Evolutionary conservation across 2,797 vertebrate genomes (phyloP), one percentile per base, ranked within the genome.

Genomic region (Galagoides demidoff): DNA sequence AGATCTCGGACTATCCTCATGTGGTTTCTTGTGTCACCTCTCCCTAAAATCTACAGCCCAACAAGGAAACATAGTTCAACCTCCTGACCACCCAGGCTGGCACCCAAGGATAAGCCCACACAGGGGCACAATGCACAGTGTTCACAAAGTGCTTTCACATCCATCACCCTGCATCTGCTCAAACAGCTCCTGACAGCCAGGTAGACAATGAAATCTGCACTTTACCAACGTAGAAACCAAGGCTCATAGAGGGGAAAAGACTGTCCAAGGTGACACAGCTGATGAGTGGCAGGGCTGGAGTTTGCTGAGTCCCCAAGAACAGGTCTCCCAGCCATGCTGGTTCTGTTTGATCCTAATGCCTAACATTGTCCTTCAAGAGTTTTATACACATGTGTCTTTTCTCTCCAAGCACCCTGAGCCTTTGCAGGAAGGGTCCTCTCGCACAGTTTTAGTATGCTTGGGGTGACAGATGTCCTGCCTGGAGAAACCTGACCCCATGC

Each of bases 241-340:
- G 83, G 68, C 25, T n/a, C 49, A 81, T 13, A 89, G 34, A 83
- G 55, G 17, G 49, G 14, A 93, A 52, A 39, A 57, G 45, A 73
- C 0, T 68, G 37, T 85, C 52, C 61, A 83, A 59, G 83, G 39
- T 43, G 85, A 45, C 37, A 90, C 0, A 81, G 43, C 23, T 34
- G 19, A 27, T 57, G 34, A 66, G 52, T 49, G 45, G 43, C n/a
- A 43, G 71, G 68, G 31, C 27, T 63, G 52, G 34, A 25, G 29
- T 45, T 85, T 90, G 37, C 22, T 63, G 64, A 92, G 49, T 29
- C 37, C 89, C 59, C 29, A 25, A 59, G 71, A 82, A 31, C 25
- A 74, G 45, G 5, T 86, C 39, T 66, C 71, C 16, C 23, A 13
- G 27, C 59, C 34, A 16, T 3, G 9, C 43, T 52, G 45, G 34